Conservation (phyloP, 2,888 invertebrate genomes). For the Mythimna lalbum region DNA sequence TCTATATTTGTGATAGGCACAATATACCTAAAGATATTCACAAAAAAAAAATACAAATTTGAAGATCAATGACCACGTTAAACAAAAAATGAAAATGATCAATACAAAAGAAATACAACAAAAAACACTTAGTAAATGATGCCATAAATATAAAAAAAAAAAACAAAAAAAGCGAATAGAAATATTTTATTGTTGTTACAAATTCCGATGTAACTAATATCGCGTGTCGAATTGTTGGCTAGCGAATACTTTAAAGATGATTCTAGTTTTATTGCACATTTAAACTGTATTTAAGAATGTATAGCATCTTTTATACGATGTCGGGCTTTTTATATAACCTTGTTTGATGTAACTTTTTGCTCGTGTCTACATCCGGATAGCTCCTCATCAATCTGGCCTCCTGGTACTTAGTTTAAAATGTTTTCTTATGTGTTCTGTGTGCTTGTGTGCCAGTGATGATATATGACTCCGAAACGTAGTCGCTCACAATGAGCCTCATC, state of each 20-base stretch:
- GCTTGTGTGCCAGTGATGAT: too few relatives aligned
- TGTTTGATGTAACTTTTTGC: conserved; percentile 47
- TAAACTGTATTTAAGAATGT: conserved; percentile 42
- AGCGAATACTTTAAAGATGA: conserved; percentile 34
- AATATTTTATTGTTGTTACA: conserved; percentile 40
- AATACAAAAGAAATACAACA: neutral
- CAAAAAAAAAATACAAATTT: neutral
- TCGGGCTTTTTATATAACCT: conserved; percentile 39
- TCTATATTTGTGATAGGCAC: too few relatives aligned
- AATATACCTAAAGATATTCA: too few relatives aligned
- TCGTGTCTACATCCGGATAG: conserved; percentile 49
- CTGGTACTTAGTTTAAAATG: conserved; percentile 4
- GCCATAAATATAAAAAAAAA: conserved; percentile 6
- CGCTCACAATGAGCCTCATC: too few relatives aligned
- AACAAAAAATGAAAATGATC: neutral
- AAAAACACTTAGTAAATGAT: neutral
- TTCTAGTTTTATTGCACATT: conserved; percentile 50
- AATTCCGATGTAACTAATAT: conserved; percentile 52
- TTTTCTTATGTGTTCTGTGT: neutral
- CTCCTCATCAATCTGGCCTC: conserved; percentile 1
- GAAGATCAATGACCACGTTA: neutral
- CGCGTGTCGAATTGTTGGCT: conserved; percentile 41
- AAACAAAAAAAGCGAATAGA: neutral
- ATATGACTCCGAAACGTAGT: neutral
- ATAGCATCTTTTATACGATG: conserved; percentile 33